These are phyloP conservation scores for Sebastes kiyomatsui DNA, from an alignment of 2,797 vertebrate species.

Conservation along the genomic window DNA sequence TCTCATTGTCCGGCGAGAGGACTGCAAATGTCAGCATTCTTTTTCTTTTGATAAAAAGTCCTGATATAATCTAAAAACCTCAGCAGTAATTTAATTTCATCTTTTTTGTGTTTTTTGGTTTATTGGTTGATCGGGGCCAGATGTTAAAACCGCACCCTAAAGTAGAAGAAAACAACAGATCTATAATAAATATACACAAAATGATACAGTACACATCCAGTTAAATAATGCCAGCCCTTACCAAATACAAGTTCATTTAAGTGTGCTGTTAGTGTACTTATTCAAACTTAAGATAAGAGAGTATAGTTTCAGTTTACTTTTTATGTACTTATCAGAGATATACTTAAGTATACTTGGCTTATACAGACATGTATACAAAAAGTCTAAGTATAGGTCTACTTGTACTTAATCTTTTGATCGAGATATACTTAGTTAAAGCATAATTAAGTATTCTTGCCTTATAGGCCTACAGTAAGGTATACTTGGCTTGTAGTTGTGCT, in stretches of 20 bases:
- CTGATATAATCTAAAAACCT: conserved; percentile 31
- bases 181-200: background rate
- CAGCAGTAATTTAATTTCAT: background rate
- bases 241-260: background rate
- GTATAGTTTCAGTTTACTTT: too few relatives aligned
- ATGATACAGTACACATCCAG: background rate
- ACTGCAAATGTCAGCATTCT: conserved; percentile 46
- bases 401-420: too few relatives aligned
- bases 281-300: too few relatives aligned
- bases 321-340: too few relatives aligned
- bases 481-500: too few relatives aligned
- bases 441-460: too few relatives aligned
- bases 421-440: too few relatives aligned
- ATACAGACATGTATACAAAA: too few relatives aligned
- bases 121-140: background rate
- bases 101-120: background rate
- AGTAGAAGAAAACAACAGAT: background rate
- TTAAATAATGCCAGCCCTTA: background rate
- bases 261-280: too few relatives aligned
- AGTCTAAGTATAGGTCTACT: too few relatives aligned
- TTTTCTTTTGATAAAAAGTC: conserved; percentile 4
- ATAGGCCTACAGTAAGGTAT: too few relatives aligned
- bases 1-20: conserved; percentile 13
- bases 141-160: background rate
- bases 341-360: too few relatives aligned